Evolutionary conservation across 1,140 invertebrate genomes (phyloP), one percentile per base, ranked within the genome.

Genomic region (Physella acuta): DNA sequence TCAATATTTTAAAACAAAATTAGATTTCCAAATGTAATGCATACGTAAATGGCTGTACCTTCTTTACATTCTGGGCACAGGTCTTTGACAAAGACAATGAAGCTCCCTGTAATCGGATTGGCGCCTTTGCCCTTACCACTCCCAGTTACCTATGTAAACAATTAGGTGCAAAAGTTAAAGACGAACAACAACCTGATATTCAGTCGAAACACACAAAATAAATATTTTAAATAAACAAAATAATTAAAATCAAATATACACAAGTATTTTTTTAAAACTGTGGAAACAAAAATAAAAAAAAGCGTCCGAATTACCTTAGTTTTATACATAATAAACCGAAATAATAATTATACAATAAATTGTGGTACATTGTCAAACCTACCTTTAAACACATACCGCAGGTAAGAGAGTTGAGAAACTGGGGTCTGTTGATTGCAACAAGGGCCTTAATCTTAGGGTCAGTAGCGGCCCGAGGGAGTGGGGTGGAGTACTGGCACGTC

Each of bases 31-130:
- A n/a, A n/a, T n/a, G n/a, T n/a, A n/a, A n/a, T n/a, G n/a, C n/a
- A n/a, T n/a, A n/a, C n/a, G n/a, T n/a, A n/a, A n/a, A n/a, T n/a
- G n/a, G n/a, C n/a, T n/a, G 53, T 66, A 80, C 79, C 79, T 31
- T 70, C 70, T n/a, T 72, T 69, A 49, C 79, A 81, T 69, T 76
- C 75, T 3, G 79, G 79, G 69, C 79, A 81, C 16, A 79, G 36
- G 55, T 81, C 74, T 58, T 77, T 77, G 11, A 78, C 78, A 49
- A 77, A 81, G 1, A 74, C 75, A 1, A 65, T 69, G 59, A 73
- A 76, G 17, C 66, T 60, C 11, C 79, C 78, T 3, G 30, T 68
- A 17, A 81, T 76, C 2, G 79, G 79, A 31, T 74, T 61, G 34
- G 67, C 73, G 3, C 79, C 79, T 17, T 66, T 49, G 17, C 77